Conservation (phyloP, 2,888 invertebrate genomes). For the Parnassius apollo region DNA sequence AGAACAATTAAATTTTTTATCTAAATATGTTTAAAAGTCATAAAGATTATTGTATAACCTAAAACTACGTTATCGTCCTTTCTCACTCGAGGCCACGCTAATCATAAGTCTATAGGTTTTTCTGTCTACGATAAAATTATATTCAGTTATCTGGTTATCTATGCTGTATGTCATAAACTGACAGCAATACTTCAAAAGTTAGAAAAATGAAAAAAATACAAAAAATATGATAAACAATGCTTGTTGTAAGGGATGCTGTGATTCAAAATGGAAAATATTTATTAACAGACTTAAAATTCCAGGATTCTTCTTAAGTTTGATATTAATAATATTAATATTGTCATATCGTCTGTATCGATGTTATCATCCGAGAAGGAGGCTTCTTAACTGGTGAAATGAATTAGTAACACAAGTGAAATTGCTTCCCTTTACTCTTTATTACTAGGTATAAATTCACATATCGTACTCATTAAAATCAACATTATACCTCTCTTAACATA, state of each 20-base stretch:
- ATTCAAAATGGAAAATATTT: constrained; percentile 38
- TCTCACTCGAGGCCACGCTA: too few relatives aligned
- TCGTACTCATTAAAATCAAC: too few relatives aligned
- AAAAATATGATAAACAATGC: constrained; percentile 16
- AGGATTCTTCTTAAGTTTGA: constrained; percentile 39
- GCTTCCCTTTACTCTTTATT: constrained; percentile 13
- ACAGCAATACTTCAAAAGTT: neutral
- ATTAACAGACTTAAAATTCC: constrained; percentile 41
- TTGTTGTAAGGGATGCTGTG: constrained; percentile 45
- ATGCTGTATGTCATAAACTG: too few relatives aligned
- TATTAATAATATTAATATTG: constrained; percentile 40
- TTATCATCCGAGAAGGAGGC: constrained; percentile 38
- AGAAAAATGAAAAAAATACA: constrained; percentile 3
- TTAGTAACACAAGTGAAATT: neutral
- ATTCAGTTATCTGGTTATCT: too few relatives aligned
- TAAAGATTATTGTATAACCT: too few relatives aligned
- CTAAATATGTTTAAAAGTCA: too few relatives aligned
- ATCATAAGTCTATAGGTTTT: too few relatives aligned
- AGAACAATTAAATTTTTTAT: too few relatives aligned
- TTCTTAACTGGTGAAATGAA: constrained; percentile 29
- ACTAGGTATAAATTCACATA: neutral
- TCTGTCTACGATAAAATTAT: too few relatives aligned
- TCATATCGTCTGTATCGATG: constrained; percentile 48
- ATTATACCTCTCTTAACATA: neutral
- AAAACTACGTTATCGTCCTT: too few relatives aligned